Evolutionary conservation across 2,888 invertebrate genomes (phyloP), one percentile per base, ranked within the genome.

Genomic region (Diachrysia chrysitis): DNA sequence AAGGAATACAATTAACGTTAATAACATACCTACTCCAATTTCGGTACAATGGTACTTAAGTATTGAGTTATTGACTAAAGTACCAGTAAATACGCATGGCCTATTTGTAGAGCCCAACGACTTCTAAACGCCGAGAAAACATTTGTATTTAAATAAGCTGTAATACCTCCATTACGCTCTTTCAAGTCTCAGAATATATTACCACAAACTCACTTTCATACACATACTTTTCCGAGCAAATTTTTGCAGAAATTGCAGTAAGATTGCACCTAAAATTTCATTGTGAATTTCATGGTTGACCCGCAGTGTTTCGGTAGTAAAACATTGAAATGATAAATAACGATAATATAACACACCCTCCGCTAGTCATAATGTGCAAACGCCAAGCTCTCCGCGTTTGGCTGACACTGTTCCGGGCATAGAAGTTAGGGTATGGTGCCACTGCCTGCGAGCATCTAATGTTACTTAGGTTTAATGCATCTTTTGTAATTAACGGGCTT

Each of bases 341-440:
- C 79, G 81, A 83, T 83, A 82, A 82, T 83, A 84, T 79, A 86
- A 76, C 80, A 83, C 83, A 85, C 80, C 87, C 89, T 91, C 87
- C 87, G 89, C 92, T 88, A 89, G 90, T 92, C 93, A 93, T 94
- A 93, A 94, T 93, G 93, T 93, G 94, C 93, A 94, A 94, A 94
- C 91, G 93, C 92, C 90, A 90, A 91, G 92, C 93, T 92, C 92
- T 92, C 93, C 89, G 88, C 93, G 89, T 93, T 93, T 91, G 92
- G 94, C 93, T 94, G 94, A 94, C 94, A 93, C 85, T 90, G 92
- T 92, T 90, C 87, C 89, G 86, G 87, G 83, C 86, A 85, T 85
- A 85, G 84, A 83, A 84, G 78, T 63, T 60, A 58, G 59, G 79
- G 85, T 81, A 7, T n/a, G 80, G 89, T 59, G 64, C 58, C 67